A percentile compares a stretch with the other conserved stretches of the same genome.
Evolutionary conservation across 1,140 invertebrate species (phyloP).

Genomic region (Neodiprion fabricii): DNA sequence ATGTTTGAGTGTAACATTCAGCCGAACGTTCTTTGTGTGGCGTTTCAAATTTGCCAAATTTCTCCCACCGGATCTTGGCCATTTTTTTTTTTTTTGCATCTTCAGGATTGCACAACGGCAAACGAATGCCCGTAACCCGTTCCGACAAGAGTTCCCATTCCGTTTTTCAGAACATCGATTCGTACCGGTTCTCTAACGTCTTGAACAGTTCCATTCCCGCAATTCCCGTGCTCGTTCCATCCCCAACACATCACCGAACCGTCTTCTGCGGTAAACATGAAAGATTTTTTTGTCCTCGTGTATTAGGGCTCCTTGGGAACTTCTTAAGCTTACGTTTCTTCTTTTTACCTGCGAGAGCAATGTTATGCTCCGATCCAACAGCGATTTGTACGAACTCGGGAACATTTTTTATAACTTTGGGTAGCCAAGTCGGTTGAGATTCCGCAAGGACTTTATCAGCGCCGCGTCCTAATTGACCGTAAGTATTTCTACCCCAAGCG

Average conservation of each 20-base stretch:
- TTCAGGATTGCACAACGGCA: slow-evolving; percentile 53
- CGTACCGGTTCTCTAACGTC: slow-evolving; percentile 63
- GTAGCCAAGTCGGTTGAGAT: slow-evolving; percentile 32
- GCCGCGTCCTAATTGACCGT: slow-evolving; percentile 72
- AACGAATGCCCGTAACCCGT: slow-evolving; percentile 66
- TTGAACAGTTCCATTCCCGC: slow-evolving; percentile 72
- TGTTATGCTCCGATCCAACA: slow-evolving; percentile 81
- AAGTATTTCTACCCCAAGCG: slow-evolving; percentile 82
- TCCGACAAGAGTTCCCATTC: slow-evolving; percentile 54
- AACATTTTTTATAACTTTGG: slow-evolving; percentile 34
- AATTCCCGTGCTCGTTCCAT: slow-evolving; percentile 92
- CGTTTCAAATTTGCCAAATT: too few species aligned
- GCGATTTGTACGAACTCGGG: slow-evolving; percentile 64
- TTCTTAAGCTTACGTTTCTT: neutral
- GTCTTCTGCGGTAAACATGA: slow-evolving; percentile 59
- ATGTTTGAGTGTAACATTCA: too few species aligned
- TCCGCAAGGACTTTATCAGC: slow-evolving; percentile 11
- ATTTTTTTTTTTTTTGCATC: slow-evolving; percentile 14
- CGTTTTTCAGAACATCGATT: slow-evolving; percentile 48
- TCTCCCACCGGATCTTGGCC: neutral
- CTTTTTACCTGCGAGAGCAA: slow-evolving; percentile 63
- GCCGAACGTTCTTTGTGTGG: too few species aligned
- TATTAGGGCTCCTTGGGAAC: neutral
- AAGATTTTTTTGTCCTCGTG: neutral
- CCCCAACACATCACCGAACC: slow-evolving; percentile 80